Evolutionary conservation across 2,888 invertebrate genomes (phyloP).

Genomic region (Lasioglossum marginatum): DNA sequence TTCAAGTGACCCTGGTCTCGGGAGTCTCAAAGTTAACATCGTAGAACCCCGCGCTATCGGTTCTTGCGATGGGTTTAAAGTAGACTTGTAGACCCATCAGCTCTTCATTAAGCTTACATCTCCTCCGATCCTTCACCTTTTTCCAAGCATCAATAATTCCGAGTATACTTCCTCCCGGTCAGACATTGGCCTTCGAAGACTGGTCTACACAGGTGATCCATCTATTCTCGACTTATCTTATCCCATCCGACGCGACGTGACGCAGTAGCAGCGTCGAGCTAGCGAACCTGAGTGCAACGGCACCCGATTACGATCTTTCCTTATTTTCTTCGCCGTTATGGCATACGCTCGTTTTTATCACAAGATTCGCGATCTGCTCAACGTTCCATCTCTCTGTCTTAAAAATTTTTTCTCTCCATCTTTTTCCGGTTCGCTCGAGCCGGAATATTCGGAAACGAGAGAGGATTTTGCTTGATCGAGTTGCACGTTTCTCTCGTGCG

Average conservation of each 20-base stretch:
- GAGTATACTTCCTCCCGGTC: background rate
- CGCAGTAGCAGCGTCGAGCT: slow-evolving; percentile 9
- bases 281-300: slow-evolving; percentile 45
- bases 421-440: background rate
- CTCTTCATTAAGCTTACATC: background rate
- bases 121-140: slow-evolving; percentile 5
- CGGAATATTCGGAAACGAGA: slow-evolving; percentile 47
- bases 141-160: slow-evolving; percentile 8
- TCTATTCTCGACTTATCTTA: slow-evolving; percentile 38
- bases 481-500: slow-evolving; percentile 39
- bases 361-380: slow-evolving; percentile 37
- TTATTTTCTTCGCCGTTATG: slow-evolving; percentile 34
- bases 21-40: background rate
- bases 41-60: background rate
- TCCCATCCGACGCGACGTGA: slow-evolving; percentile 12
- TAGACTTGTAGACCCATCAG: background rate
- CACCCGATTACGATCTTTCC: slow-evolving; percentile 51
- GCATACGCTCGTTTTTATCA: slow-evolving; percentile 27
- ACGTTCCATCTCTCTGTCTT: background rate
- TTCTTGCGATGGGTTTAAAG: background rate
- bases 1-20: background rate
- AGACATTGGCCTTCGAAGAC: slow-evolving; percentile 6
- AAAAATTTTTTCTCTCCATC: background rate
- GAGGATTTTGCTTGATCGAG: slow-evolving; percentile 50
- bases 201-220: slow-evolving; percentile 25